Percentiles rank a stretch among this genome's conserved stretches.
These are phyloP conservation scores for Neodiprion pinetum DNA, from an alignment of 1,140 invertebrate species.

Conservation along the genomic window DNA sequence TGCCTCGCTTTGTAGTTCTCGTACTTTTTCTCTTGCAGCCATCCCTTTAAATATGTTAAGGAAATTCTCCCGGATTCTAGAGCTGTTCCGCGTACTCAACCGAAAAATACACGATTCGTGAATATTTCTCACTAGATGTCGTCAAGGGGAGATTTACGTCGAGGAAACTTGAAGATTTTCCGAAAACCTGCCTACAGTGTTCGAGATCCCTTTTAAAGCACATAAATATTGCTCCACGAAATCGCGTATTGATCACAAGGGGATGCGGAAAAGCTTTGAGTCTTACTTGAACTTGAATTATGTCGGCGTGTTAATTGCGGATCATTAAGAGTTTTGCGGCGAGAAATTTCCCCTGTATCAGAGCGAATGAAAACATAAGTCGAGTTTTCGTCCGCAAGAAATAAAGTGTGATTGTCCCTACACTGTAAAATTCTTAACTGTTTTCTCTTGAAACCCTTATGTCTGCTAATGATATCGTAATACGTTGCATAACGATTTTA, in stretches of 20 bases:
- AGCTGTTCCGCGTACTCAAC: conserved; percentile 3
- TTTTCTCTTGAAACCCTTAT: too few species aligned
- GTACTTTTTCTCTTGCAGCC: not conserved
- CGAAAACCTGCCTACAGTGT: not conserved
- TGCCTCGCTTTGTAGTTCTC: not conserved
- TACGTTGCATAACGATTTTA: too few species aligned
- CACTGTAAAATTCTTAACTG: too few species aligned
- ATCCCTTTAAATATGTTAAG: conserved; percentile 7
- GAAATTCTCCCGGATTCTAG: conserved; percentile 7
- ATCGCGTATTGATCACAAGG: not conserved
- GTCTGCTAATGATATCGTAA: too few species aligned
- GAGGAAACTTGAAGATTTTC: not conserved
- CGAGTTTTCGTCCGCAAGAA: too few species aligned
- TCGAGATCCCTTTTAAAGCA: not conserved
- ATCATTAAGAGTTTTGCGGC: too few species aligned
- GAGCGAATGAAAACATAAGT: too few species aligned
- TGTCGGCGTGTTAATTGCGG: not conserved
- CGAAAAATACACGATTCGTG: conserved; percentile 7
- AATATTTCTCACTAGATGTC: conserved; percentile 7
- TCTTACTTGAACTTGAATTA: not conserved
- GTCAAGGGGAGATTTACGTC: not conserved
- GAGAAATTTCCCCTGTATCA: too few species aligned
- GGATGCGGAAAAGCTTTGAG: not conserved
- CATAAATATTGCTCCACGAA: not conserved
- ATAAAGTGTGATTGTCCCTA: too few species aligned